Evolutionary conservation across 2,888 invertebrate species (phyloP), one percentile per base, ranked within the genome.

Genomic region (Zaprionus bogoriensis): DNA sequence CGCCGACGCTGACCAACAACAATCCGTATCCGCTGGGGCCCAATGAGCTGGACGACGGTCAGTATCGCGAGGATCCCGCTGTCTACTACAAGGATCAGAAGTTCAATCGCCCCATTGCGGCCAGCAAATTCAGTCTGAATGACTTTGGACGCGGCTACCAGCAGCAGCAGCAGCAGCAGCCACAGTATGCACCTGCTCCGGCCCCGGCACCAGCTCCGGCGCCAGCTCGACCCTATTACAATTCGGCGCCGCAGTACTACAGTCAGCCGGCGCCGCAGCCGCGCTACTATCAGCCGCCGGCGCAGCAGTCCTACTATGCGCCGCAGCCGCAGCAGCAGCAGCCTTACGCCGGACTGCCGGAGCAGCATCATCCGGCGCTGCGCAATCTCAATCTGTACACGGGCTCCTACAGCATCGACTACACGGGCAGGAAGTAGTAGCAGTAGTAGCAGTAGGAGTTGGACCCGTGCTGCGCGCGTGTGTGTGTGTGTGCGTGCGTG

Each of bases 31-130:
- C 93, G 0, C 75, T 92, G 58, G 91, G 88, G n/a, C 90, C 89
- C 6, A 91, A 92, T 39, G 94, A 95, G 87, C 94, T 95, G 84
- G 96, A 96, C 86, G 96, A 96, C 87, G 96, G 96, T 0, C 96
- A 96, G 84, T 96, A 96, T 90, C 92, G 96, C 42, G 96, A 96
- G 88, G 96, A 96, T 89, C 96, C 96, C 0, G 93, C 93, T 64
- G 93, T 95, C 63, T 96, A 96, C 91, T 95, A 95, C 89, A 93
- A 93, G 73, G 94, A 95, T 85, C 94, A 95, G 6, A 93, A 93
- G 72, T 89, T 47, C 50, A 94, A 92, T 91, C 94, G 89, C 10
- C 88, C 87, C 12, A 66, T 88, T 27, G 77, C 89, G 2, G 86
- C 89, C n/a, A 91, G 89, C 62, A 89, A 89, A 66, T 89, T 89